phyloP scores from a whole-genome alignment of 2,888 invertebrate species.

The Brachynemurus nebulosus region DNA sequence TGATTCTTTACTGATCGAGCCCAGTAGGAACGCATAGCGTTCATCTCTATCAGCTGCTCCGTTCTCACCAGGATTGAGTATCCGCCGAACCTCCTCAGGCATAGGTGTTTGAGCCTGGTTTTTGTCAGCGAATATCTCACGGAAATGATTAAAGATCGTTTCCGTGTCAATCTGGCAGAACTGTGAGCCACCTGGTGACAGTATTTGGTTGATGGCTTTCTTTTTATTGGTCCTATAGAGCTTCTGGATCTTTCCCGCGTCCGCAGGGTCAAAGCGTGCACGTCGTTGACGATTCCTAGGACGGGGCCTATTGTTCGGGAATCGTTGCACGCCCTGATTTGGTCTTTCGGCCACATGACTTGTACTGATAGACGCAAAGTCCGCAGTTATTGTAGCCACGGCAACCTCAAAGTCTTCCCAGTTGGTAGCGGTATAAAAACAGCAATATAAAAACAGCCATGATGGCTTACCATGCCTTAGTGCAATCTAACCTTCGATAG shows the following conservation, averaged over 20 bases:
- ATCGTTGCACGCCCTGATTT: neutral
- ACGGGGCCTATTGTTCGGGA: neutral
- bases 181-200: neutral
- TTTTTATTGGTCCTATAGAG: neutral
- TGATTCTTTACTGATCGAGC: neutral
- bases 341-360: neutral
- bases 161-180: neutral
- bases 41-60: neutral
- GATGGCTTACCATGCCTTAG: too few relatives aligned
- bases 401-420: neutral
- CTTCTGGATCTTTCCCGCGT: neutral
- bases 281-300: neutral
- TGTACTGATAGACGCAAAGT: neutral
- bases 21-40: neutral
- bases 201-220: neutral
- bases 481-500: too few relatives aligned
- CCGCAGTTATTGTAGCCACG: neutral
- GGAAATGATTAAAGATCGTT: neutral
- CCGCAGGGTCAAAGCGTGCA: neutral
- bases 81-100: neutral
- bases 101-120: neutral
- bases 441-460: too few relatives aligned
- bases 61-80: neutral
- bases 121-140: neutral
- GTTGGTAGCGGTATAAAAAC: neutral